Evolutionary conservation across 2,113 vertebrate species (phyloP).

Genomic region (Chaenocephalus aceratus): DNA sequence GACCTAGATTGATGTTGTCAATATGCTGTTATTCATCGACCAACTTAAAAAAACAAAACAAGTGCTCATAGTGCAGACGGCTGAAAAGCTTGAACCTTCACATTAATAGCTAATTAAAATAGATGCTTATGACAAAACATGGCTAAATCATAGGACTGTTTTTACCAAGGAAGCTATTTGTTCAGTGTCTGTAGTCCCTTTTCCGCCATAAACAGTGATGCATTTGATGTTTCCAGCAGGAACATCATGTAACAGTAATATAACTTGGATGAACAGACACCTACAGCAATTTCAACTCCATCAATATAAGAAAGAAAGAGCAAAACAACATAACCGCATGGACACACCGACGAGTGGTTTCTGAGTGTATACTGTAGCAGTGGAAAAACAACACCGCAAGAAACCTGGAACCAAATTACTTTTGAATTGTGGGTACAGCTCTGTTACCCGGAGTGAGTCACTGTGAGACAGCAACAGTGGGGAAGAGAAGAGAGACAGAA

Average conservation of each 20-base stretch:
- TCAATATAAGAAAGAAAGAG: background rate
- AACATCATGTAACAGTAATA: slow-evolving; percentile 1
- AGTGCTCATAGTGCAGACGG: background rate
- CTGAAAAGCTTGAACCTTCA: background rate
- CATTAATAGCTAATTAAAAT: background rate
- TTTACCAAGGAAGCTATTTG: background rate
- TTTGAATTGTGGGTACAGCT: background rate
- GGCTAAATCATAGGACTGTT: background rate
- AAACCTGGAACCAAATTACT: slow-evolving; percentile 3
- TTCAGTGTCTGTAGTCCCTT: background rate
- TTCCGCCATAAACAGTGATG: background rate
- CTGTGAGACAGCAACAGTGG: background rate
- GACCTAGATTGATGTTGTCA: background rate
- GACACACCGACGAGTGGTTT: background rate
- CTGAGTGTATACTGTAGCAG: background rate
- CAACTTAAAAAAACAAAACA: background rate
- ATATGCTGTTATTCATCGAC: background rate
- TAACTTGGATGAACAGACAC: slow-evolving; percentile 18
- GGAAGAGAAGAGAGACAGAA: background rate
- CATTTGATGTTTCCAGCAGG: slow-evolving; percentile 9
- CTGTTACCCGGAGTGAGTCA: background rate
- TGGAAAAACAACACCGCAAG: background rate
- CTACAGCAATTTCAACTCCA: slow-evolving; percentile 19
- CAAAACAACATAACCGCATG: background rate
- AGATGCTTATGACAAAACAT: background rate